Conservation (phyloP, 2,888 invertebrate species). For the Xanthorhoe designata region DNA sequence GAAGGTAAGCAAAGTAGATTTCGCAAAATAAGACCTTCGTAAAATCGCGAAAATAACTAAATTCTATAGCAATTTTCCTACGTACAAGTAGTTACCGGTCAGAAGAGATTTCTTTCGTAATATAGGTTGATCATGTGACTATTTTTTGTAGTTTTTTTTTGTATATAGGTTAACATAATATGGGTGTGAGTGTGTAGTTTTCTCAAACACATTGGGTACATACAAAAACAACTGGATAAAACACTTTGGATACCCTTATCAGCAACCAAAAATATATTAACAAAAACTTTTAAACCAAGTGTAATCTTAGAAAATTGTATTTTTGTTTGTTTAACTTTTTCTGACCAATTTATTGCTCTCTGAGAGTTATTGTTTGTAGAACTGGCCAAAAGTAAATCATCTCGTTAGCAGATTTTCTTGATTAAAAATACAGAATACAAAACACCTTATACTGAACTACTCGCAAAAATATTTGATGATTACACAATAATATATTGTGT, state of each 20-base stretch:
- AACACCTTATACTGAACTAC: background rate
- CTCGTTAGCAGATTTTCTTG: constrained; percentile 15
- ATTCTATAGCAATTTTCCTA: too few relatives aligned
- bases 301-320: constrained; percentile 45
- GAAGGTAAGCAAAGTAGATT: too few relatives aligned
- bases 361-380: constrained; percentile 23
- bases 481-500: too few relatives aligned
- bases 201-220: too few relatives aligned
- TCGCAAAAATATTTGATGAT: background rate
- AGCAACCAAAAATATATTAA: constrained; percentile 46
- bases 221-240: background rate
- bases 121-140: too few relatives aligned
- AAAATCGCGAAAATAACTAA: too few relatives aligned
- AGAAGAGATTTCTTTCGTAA: too few relatives aligned
- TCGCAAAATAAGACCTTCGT: too few relatives aligned
- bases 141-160: too few relatives aligned
- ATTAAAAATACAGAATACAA: background rate
- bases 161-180: too few relatives aligned
- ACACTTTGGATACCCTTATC: background rate
- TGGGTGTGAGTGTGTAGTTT: too few relatives aligned
- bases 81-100: too few relatives aligned
- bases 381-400: constrained; percentile 16
- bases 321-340: constrained; percentile 51
- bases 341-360: constrained; percentile 36
- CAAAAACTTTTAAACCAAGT: constrained; percentile 60